Conservation (phyloP, 2,888 invertebrate species). For the Conus canariensis region DNA sequence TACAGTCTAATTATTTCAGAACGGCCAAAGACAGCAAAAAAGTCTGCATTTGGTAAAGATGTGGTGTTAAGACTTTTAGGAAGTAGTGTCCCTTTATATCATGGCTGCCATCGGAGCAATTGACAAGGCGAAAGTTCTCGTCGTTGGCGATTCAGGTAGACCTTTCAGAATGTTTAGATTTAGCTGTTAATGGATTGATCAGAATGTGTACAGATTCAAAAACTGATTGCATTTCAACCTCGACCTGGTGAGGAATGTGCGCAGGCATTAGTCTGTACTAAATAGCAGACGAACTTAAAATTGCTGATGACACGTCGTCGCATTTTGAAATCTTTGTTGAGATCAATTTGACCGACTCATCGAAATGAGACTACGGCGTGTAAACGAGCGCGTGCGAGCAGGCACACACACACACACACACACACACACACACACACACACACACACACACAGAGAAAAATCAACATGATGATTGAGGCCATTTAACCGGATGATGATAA, state of each 20-base stretch:
- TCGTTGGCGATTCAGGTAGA: conserved; percentile 76
- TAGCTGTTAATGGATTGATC: background rate
- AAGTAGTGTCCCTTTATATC: conserved; percentile 13
- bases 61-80: background rate
- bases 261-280: background rate
- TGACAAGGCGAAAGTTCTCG: conserved; percentile 75
- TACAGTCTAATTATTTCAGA: too few relatives aligned
- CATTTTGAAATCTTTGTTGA: background rate
- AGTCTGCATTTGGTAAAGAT: background rate
- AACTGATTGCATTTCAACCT: too few relatives aligned
- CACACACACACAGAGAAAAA: too few relatives aligned
- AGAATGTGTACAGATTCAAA: too few relatives aligned
- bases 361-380: too few relatives aligned
- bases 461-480: too few relatives aligned
- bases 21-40: too few relatives aligned
- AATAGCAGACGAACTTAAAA: background rate
- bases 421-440: too few relatives aligned
- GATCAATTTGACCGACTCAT: background rate
- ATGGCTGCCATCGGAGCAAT: conserved; percentile 64
- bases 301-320: background rate
- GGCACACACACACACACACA: too few relatives aligned
- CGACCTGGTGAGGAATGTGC: too few relatives aligned
- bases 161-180: background rate
- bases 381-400: too few relatives aligned
- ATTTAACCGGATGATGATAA: too few relatives aligned